Conservation (phyloP, 2,888 invertebrate genomes). For the Xestoiulus laeticollis region DNA sequence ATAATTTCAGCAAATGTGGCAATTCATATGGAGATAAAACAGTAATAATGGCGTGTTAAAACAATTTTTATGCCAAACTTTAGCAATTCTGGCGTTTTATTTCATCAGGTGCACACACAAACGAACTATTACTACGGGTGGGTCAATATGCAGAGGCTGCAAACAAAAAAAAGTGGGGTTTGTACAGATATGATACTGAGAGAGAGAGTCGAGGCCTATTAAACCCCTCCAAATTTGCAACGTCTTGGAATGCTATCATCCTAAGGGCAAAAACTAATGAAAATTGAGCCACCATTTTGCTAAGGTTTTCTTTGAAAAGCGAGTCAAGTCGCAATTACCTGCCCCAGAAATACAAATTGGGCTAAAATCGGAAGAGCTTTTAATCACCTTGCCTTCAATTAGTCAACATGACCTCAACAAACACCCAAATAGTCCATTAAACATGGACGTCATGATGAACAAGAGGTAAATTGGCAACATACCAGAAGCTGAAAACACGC, state of each 20-base stretch:
- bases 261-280: slow-evolving; percentile 40
- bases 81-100: slow-evolving; percentile 34
- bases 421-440: not conserved
- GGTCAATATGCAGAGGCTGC: not conserved
- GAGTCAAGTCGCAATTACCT: slow-evolving; percentile 35
- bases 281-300: slow-evolving; percentile 30
- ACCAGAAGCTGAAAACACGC: not conserved
- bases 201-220: slow-evolving; percentile 38
- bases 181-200: not conserved
- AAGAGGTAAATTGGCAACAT: not conserved
- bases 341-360: slow-evolving; percentile 38
- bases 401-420: slow-evolving; percentile 35
- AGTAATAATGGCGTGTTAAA: slow-evolving; percentile 43
- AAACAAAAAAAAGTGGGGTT: not conserved
- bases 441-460: not conserved
- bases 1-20: slow-evolving; percentile 42
- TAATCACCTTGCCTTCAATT: slow-evolving; percentile 41
- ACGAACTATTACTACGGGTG: slow-evolving; percentile 9
- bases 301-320: not conserved
- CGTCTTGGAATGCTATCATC: slow-evolving; percentile 30
- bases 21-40: slow-evolving; percentile 39
- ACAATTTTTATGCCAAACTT: slow-evolving; percentile 40
- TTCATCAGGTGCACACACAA: slow-evolving; percentile 14
- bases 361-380: slow-evolving; percentile 24
- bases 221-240: slow-evolving; percentile 2